phyloP scores from a whole-genome alignment of 30 jellyfish, hydroid and myxozoan genomes.

The Aurelia aurita complex sp. Pacific region DNA sequence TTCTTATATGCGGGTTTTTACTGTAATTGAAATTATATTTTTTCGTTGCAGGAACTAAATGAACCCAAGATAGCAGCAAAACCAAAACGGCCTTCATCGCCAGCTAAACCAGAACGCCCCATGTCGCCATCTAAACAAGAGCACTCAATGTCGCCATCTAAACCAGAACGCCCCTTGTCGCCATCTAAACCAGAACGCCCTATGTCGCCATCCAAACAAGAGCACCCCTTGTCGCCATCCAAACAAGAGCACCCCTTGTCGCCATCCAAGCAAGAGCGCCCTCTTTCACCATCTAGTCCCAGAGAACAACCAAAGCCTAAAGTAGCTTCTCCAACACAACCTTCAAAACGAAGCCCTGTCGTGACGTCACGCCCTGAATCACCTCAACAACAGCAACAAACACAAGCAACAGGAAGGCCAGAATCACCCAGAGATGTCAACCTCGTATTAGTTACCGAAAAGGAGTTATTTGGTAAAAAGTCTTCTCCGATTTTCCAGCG shows the following conservation, averaged over 20 bases:
- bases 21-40: no score
- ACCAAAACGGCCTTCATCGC: background rate
- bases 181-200: background rate
- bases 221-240: no score
- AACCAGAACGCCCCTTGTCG: background rate
- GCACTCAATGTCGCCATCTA: background rate
- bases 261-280: background rate
- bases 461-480: constrained; percentile 31
- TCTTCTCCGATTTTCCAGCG: constrained; percentile 20
- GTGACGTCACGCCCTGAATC: background rate
- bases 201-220: no score
- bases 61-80: background rate
- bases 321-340: background rate
- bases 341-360: background rate
- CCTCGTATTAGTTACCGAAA: constrained; percentile 43
- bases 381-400: background rate
- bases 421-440: constrained; percentile 31
- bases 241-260: background rate
- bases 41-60: no score
- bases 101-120: background rate
- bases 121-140: no score
- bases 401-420: background rate
- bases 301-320: background rate
- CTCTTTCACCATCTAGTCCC: background rate
- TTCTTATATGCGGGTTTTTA: no score